These are phyloP conservation scores for Orthochromis malagaraziensis DNA, from an alignment of 2,113 vertebrate species.

Conservation along the genomic window DNA sequence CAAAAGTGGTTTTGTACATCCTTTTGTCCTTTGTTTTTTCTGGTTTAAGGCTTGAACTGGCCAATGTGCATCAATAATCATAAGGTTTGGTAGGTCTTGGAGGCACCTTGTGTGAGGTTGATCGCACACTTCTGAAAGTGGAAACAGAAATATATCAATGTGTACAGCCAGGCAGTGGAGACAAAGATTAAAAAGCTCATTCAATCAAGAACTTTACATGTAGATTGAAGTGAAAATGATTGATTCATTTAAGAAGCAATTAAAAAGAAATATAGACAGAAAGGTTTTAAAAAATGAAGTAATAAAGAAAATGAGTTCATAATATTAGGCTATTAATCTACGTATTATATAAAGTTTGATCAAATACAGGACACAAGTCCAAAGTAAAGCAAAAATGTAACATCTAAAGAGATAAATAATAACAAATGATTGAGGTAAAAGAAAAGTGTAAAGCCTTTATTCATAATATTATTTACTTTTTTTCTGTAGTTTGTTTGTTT, in stretches of 20 bases:
- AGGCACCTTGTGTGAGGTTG: background rate
- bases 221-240: background rate
- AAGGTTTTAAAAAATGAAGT: background rate
- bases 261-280: background rate
- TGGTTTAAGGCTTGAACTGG: background rate
- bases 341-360: background rate
- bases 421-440: background rate
- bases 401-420: background rate
- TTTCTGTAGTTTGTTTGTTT: background rate
- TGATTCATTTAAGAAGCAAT: background rate
- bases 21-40: background rate
- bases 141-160: background rate
- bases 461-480: background rate
- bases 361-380: background rate
- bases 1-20: rapidly evolving
- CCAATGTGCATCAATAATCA: background rate
- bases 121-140: background rate
- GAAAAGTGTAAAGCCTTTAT: background rate
- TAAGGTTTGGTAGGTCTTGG: background rate
- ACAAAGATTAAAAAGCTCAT: background rate
- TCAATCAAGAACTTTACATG: background rate
- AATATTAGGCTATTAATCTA: background rate
- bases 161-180: background rate
- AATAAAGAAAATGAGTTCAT: background rate
- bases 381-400: background rate